Base-by-base conservation (phyloP, 2,113 vertebrate genomes). In the Sinocyclocheilus rhinocerous region DNA sequence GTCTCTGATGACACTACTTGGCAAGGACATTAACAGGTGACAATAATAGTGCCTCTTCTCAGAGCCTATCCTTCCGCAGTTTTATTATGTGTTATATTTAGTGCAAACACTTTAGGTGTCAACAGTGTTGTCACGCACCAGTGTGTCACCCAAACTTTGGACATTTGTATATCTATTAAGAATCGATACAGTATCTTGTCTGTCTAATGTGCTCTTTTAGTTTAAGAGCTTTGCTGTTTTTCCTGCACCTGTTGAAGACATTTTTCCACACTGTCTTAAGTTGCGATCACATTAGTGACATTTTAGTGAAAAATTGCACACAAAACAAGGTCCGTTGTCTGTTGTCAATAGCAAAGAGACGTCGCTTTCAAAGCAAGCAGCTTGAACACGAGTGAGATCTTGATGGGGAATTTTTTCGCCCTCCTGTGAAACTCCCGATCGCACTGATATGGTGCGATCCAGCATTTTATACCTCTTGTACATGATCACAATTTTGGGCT, bases 1-100 rank as follows among this genome's bases (percentile, higher is more conserved):
- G 50, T 72, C 12, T 29, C 26, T 72, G 22, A 55, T 76, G 83
- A 20, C 76, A 79, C 24, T 57, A 39, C 18, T 57, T 36, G 76
- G 55, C 52, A 79, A 63, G 70, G 52, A 76, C 36, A 61, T 33
- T 29, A 84, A 42, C 22, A 45, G 72, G 55, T 65, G 72, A 84
- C 83, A 39, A 84, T 24, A 63, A 76, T 61, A 84, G 50, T 26
- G 67, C 81, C 79, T 81, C 33, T n/a, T 67, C 24, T 33, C 63
- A 50, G 33, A 75, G 52, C 67, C 72, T 20, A 76, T 84, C 55
- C 8, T 76, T 63, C 70, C 33, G n/a, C 36, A 59, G 48, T 29
- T 45, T 18, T 22, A 59, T 59, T 59, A n/a, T 59, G 69, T 59
- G 36, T 57, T 72, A 73, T 72, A 83, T 24, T 8, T 83, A 83